phyloP scores from a whole-genome alignment of 2,797 vertebrate species.

The Spheniscus humboldti region DNA sequence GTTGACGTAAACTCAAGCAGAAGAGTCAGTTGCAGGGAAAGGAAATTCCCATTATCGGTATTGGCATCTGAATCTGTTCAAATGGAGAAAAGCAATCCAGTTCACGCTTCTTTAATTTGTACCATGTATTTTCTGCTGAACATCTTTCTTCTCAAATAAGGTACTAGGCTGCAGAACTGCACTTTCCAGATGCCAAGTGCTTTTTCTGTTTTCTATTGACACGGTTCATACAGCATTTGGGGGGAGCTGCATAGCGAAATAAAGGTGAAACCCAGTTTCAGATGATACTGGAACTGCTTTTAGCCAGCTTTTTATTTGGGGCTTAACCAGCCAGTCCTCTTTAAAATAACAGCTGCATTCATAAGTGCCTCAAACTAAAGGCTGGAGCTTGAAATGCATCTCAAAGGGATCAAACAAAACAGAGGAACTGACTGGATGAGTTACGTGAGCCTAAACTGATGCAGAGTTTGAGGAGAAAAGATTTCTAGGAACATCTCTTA shows the following conservation, averaged over 20 bases:
- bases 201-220: background rate
- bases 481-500: background rate
- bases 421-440: background rate
- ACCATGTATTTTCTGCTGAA: background rate
- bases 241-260: background rate
- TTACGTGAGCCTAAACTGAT: background rate
- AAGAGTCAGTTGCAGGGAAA: background rate
- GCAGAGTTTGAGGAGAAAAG: background rate
- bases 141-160: background rate
- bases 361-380: background rate
- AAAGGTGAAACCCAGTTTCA: background rate
- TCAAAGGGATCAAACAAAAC: background rate
- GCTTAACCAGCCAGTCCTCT: background rate
- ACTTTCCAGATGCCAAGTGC: background rate
- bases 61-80: background rate
- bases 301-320: background rate
- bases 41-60: background rate
- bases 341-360: background rate
- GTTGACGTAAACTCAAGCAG: background rate
- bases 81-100: background rate
- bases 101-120: background rate
- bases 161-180: background rate
- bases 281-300: background rate
- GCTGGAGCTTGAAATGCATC: background rate
- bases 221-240: background rate